These are phyloP conservation scores for Malacoctenus gilli DNA, from an alignment of 2,797 vertebrate genomes.

Conservation along the genomic window DNA sequence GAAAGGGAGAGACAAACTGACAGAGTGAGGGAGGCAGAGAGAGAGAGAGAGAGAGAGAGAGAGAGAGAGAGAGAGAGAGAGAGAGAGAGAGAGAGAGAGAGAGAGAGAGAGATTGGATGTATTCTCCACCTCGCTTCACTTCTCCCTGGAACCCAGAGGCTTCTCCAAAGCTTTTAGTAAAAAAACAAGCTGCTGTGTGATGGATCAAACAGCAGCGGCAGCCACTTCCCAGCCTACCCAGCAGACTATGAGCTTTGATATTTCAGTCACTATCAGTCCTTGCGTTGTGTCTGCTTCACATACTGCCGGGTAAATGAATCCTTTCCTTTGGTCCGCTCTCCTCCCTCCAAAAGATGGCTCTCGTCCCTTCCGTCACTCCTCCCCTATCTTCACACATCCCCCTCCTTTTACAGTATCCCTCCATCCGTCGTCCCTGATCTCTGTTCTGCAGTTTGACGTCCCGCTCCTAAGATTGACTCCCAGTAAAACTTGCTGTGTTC, in stretches of 20 bases:
- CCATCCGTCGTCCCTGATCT: no score
- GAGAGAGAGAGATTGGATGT: constrained; percentile 41
- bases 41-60: constrained; percentile 29
- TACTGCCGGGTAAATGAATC: constrained; percentile 48
- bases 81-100: constrained; percentile 18
- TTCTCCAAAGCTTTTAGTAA: constrained; percentile 76
- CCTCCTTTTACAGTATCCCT: neutral
- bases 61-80: constrained; percentile 22
- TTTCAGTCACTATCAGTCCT: constrained; percentile 69
- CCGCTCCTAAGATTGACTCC: constrained; percentile 31
- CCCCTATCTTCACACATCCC: constrained; percentile 5
- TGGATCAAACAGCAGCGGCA: constrained; percentile 73
- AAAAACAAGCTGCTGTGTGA: constrained; percentile 71
- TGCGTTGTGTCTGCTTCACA: constrained; percentile 50
- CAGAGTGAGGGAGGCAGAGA: constrained; percentile 1
- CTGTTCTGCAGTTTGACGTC: constrained; percentile 18
- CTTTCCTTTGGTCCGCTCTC: constrained; percentile 38
- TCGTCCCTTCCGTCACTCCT: neutral
- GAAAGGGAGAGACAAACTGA: constrained; percentile 44
- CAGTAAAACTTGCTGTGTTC: constrained; percentile 14
- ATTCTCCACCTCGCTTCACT: constrained; percentile 65
- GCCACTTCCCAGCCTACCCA: constrained; percentile 67
- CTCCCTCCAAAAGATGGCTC: neutral
- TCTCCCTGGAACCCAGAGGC: constrained; percentile 67
- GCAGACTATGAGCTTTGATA: constrained; percentile 75